Conservation (phyloP, 2,113 vertebrate species). For the Anoplopoma fimbria region DNA sequence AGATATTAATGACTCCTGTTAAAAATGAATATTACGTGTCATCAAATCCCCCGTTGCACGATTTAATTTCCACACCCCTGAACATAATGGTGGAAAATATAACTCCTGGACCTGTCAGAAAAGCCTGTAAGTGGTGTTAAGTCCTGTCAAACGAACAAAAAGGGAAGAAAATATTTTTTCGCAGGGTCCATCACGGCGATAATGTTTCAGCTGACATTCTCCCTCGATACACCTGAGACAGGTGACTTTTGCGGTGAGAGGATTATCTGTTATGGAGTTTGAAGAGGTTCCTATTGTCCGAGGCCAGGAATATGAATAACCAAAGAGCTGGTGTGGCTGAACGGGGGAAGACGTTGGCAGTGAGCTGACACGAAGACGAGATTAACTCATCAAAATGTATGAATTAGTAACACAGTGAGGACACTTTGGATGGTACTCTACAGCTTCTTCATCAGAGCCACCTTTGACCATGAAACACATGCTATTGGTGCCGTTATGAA, state of each 20-base stretch:
- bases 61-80: constrained; percentile 77
- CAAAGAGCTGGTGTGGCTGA: constrained; percentile 66
- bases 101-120: constrained; percentile 67
- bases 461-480: constrained; percentile 53
- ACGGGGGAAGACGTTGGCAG: constrained; percentile 42
- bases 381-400: constrained; percentile 68
- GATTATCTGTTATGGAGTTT: constrained; percentile 80
- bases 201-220: constrained; percentile 84
- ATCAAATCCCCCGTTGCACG: constrained; percentile 75
- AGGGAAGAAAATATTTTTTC: constrained; percentile 72
- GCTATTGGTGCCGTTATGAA: constrained; percentile 62
- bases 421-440: constrained; percentile 43
- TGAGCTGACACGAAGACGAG: constrained; percentile 49
- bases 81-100: constrained; percentile 72
- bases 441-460: constrained; percentile 21
- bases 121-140: constrained; percentile 71
- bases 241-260: constrained; percentile 78
- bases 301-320: constrained; percentile 75
- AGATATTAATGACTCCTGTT: constrained; percentile 76
- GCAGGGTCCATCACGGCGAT: constrained; percentile 66
- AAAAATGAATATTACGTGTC: constrained; percentile 77
- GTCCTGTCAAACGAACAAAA: constrained; percentile 78
- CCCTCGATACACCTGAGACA: constrained; percentile 80
- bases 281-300: constrained; percentile 77
- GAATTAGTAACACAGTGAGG: constrained; percentile 70